These are phyloP conservation scores for Drosophila meridiana DNA, from an alignment of 2,888 invertebrate species.

Conservation along the genomic window DNA sequence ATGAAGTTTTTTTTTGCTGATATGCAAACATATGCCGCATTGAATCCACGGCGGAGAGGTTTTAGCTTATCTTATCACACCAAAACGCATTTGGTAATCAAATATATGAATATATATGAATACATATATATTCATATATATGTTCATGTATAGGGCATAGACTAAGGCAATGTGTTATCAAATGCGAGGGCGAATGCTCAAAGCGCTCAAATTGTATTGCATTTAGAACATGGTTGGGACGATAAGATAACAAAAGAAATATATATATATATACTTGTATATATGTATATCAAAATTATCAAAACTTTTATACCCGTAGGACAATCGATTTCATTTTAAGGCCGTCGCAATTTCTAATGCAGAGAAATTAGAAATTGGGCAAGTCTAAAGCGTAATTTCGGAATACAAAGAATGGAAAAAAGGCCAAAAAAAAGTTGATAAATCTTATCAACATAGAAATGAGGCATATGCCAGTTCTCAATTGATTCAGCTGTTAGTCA, in stretches of 20 bases:
- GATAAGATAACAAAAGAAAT: slow-evolving; percentile 44
- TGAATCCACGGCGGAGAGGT: slow-evolving; percentile 31
- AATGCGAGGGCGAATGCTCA: slow-evolving; percentile 1
- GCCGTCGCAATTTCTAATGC: slow-evolving; percentile 4
- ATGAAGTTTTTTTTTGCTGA: slow-evolving; percentile 21
- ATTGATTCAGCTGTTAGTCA: slow-evolving; percentile 57
- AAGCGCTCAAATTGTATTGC: slow-evolving; percentile 43
- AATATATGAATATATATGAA: slow-evolving; percentile 30
- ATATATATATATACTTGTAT: not conserved
- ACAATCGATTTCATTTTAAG: slow-evolving; percentile 42
- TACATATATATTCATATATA: slow-evolving; percentile 2
- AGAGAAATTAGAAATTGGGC: slow-evolving; percentile 13
- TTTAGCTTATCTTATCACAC: slow-evolving; percentile 62
- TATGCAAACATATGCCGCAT: slow-evolving; percentile 60
- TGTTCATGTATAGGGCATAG: slow-evolving; percentile 13
- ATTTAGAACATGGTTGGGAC: slow-evolving; percentile 32
- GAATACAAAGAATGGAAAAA: not conserved
- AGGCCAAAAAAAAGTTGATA: not conserved
- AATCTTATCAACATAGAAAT: slow-evolving; percentile 20
- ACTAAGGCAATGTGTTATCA: slow-evolving; percentile 40
- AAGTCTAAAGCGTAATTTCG: slow-evolving; percentile 1
- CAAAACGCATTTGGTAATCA: slow-evolving; percentile 64
- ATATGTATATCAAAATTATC: too few species aligned
- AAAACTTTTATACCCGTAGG: slow-evolving; percentile 1
- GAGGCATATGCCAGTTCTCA: slow-evolving; percentile 7